phyloP scores from a whole-genome alignment of 2,888 invertebrate genomes.

The Andricus quercusramuli region DNA sequence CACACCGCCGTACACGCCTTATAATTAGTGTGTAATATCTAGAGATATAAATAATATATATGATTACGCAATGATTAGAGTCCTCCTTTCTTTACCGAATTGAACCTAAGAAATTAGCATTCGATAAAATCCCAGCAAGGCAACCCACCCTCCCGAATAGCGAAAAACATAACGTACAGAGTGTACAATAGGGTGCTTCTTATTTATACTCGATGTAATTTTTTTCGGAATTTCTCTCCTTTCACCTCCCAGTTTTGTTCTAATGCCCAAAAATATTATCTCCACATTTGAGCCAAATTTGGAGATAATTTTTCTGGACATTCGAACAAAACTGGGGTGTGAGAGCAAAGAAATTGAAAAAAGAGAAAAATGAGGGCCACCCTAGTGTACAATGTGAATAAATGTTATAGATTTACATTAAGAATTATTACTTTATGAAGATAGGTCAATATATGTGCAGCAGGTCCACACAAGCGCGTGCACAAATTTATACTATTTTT shows the following conservation, averaged over 20 bases:
- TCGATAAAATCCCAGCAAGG: conserved; percentile 3
- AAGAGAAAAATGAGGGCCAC: no score
- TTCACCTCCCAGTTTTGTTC: no score
- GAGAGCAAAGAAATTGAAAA: no score
- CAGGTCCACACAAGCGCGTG: conserved; percentile 47
- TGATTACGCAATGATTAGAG: conserved; percentile 27
- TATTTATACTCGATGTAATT: no score
- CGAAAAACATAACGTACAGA: background rate
- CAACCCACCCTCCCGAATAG: background rate
- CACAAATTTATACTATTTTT: background rate
- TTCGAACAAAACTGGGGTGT: no score
- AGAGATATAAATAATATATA: conserved; percentile 27
- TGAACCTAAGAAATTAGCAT: conserved; percentile 10
- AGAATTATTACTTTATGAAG: conserved; percentile 53
- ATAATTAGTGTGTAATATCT: conserved; percentile 31
- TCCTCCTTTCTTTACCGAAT: conserved; percentile 1
- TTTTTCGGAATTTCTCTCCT: no score
- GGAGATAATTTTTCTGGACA: no score
- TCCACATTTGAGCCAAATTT: no score
- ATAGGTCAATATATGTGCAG: conserved; percentile 51
- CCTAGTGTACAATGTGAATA: background rate
- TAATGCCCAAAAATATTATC: no score
- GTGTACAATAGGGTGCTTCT: background rate
- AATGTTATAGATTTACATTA: conserved; percentile 27
- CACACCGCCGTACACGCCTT: conserved; percentile 35